A percentile compares a stretch with the other conserved stretches of the same genome.
Evolutionary conservation across 1,140 invertebrate species (phyloP).

Genomic region (Thaumatotibia leucotreta): DNA sequence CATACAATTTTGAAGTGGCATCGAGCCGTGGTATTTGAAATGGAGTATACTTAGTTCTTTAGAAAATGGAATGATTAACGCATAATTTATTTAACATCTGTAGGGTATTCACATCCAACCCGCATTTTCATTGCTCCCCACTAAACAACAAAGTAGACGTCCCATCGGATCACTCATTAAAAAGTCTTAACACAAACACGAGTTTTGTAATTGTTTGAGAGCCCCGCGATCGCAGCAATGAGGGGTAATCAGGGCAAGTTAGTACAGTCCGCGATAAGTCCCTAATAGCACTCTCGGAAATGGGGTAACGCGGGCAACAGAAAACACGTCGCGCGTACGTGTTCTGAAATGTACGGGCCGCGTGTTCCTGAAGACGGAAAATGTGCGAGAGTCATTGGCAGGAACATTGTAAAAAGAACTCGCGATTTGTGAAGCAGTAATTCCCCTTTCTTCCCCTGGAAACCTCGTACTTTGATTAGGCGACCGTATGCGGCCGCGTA

Average conservation of each 20-base stretch:
- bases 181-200: not conserved
- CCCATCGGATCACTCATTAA: not conserved
- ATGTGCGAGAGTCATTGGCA: no score
- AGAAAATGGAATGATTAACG: no score
- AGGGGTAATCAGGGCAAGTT: not conserved
- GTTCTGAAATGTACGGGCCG: conserved; percentile 34
- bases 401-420: no score
- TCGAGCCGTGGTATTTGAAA: no score
- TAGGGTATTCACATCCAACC: no score
- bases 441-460: no score
- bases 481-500: no score
- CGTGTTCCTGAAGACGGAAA: not conserved
- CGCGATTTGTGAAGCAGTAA: no score
- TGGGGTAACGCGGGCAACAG: conserved; percentile 39
- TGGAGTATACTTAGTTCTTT: no score
- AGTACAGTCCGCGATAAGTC: not conserved
- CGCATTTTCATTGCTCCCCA: not conserved
- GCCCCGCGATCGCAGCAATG: not conserved
- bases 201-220: not conserved
- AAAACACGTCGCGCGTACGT: conserved; percentile 44
- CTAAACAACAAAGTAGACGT: not conserved
- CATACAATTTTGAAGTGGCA: no score
- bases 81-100: no score
- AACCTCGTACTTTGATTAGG: no score
- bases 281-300: conserved; percentile 34